Conservation (phyloP, 2,113 vertebrate species). For the Corydoras sp. region DNA sequence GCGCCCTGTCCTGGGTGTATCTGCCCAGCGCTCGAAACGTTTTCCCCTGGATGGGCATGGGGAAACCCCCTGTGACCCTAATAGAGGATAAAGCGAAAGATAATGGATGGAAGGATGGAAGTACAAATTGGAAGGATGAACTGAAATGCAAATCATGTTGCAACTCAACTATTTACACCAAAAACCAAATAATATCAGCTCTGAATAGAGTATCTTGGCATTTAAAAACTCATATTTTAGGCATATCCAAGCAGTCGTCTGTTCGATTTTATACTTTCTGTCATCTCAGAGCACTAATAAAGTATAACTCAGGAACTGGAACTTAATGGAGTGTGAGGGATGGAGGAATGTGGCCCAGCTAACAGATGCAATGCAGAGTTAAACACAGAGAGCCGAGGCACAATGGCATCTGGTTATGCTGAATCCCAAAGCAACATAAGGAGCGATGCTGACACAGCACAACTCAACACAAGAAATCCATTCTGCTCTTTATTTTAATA, state of each 20-base stretch:
- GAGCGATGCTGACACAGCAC: conserved; percentile 18
- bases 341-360: neutral
- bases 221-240: neutral
- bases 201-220: no score
- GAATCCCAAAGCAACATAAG: conserved; percentile 4
- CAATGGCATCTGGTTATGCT: neutral
- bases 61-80: no score
- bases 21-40: no score
- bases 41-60: no score
- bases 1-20: no score
- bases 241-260: neutral
- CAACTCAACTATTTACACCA: no score
- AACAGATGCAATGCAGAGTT: neutral
- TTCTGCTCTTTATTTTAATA: conserved; percentile 5
- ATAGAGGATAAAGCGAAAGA: no score
- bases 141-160: neutral
- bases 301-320: neutral
- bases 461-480: conserved; percentile 15
- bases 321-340: neutral
- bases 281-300: neutral
- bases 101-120: neutral
- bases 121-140: neutral
- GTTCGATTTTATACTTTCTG: neutral
- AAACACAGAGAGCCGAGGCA: neutral
- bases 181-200: no score